phyloP scores from a whole-genome alignment of 2,797 vertebrate species.

The Poeciliopsis presidionis region DNA sequence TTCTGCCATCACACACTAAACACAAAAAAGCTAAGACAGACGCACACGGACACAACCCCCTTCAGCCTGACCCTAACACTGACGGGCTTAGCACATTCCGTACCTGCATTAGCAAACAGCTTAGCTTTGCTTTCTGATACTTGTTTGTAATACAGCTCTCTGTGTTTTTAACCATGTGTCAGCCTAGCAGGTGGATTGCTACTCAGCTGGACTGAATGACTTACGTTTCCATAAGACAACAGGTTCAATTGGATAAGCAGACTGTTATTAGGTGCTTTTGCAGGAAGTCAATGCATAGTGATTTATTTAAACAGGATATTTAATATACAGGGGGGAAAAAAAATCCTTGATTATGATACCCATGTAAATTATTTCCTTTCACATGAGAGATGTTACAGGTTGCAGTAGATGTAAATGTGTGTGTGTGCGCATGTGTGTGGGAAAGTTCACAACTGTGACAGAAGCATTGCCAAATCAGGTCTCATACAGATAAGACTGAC shows the following conservation, averaged over 20 bases:
- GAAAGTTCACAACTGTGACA: conserved; percentile 80
- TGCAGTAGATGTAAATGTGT: conserved; percentile 11
- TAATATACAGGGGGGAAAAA: not conserved
- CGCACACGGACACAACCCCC: conserved; percentile 19
- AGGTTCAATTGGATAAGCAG: not conserved
- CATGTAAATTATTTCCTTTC: conserved; percentile 19
- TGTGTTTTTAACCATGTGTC: conserved; percentile 28
- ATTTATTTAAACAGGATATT: not conserved
- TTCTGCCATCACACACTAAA: conserved; percentile 81
- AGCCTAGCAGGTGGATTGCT: conserved; percentile 33
- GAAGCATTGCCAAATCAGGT: conserved; percentile 71
- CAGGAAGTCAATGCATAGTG: not conserved
- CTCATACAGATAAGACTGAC: conserved; percentile 75
- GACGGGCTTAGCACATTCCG: conserved; percentile 90
- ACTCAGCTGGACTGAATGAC: conserved; percentile 8
- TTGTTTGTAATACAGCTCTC: conserved; percentile 26
- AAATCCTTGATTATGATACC: not conserved
- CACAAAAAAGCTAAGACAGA: conserved; percentile 19
- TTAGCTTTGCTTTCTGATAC: conserved; percentile 80
- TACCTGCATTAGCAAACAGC: conserved; percentile 87
- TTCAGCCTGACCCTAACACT: conserved; percentile 44
- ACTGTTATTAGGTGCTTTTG: not conserved
- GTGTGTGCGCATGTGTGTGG: conserved; percentile 51
- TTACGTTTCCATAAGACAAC: conserved; percentile 2
- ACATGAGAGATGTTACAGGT: conserved; percentile 22